Percentiles rank a stretch among this genome's conserved stretches.
phyloP scores from a whole-genome alignment of 2,797 vertebrate species.

The Merluccius polli region DNA sequence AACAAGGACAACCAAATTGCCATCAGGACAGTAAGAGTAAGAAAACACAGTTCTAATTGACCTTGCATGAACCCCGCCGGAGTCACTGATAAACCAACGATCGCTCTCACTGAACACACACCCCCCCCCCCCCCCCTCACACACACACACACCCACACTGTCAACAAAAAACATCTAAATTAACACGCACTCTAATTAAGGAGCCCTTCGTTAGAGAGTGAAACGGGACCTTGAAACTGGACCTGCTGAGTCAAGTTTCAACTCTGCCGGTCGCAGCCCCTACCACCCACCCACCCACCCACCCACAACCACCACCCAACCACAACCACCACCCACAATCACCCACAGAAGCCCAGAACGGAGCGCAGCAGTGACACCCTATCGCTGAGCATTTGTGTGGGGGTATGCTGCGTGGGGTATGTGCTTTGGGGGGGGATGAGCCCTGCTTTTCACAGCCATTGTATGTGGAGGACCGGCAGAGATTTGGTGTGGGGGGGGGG shows the following conservation, averaged over 20 bases:
- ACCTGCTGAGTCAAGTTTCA: constrained; percentile 14
- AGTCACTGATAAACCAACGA: constrained; percentile 32
- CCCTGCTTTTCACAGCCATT: constrained; percentile 68
- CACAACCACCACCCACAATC: constrained; percentile 24
- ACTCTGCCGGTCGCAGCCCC: neutral
- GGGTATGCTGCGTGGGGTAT: constrained; percentile 10
- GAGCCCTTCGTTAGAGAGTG: neutral
- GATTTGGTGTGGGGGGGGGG: constrained; percentile 32
- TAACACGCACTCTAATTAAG: constrained; percentile 25
- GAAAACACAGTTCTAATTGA: constrained; percentile 56
- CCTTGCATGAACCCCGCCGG: constrained; percentile 15
- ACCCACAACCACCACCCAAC: neutral
- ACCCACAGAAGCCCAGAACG: constrained; percentile 18
- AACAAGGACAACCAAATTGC: constrained; percentile 61
- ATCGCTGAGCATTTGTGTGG: constrained; percentile 32
- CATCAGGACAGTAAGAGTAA: constrained; percentile 44
- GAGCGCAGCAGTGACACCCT: constrained; percentile 29
- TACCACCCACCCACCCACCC: neutral
- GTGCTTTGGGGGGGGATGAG: constrained; percentile 21
- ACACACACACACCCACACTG: too few species aligned
- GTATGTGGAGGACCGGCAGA: constrained; percentile 51
- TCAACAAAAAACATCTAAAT: neutral
- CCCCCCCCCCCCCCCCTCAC: too few species aligned
- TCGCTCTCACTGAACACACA: constrained; percentile 24
- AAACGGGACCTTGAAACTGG: constrained; percentile 20